Base-by-base conservation (phyloP, 2,888 invertebrate genomes). In the Cosmopolites sordidus region DNA sequence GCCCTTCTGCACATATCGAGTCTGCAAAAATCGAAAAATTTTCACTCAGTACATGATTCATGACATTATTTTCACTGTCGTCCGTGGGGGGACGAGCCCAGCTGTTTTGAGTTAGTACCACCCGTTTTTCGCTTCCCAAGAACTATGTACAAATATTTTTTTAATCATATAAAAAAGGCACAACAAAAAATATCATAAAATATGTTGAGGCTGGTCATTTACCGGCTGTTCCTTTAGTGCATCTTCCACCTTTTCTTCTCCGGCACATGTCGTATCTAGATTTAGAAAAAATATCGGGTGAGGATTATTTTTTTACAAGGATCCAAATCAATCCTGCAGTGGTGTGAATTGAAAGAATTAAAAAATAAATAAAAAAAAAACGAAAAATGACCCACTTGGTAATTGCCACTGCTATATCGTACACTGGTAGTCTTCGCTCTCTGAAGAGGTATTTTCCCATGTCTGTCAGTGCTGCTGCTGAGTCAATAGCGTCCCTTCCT, bases 1-100 rank as follows among this genome's bases (percentile, higher is more conserved):
- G 91, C 87, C 82, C 93, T 86, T 81, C 94, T 88, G 89, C 94
- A 94, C 93, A 94, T 94, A 89, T 94, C 94, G 86, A 94, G 90
- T 90, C 93, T 93, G 92, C 78, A 90, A 89, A 63, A 61, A 54
- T 58, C 29, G 56, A 58, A 40, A 40, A 40, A 40, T 16, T n/a
- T 14, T 9, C 30, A 43, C 15, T 15, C 40, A 40, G 17, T 16
- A 2, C n/a, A n/a, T n/a, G n/a, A n/a, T n/a, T n/a, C n/a, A n/a
- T n/a, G n/a, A n/a, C n/a, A n/a, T n/a, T n/a, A n/a, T n/a, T n/a
- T n/a, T n/a, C n/a, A n/a, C n/a, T 27, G 27, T 9, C 5, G 27
- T 27, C 27, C 27, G 5, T 27, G 5, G 9, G 27, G 27, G 6
- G 27, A 27, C 27, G 27, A 27, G 27, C 27, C 27, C 27, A 27